A percentile compares a stretch with the other conserved stretches of the same genome.
These are phyloP conservation scores for Lethenteron camtschaticum DNA, from an alignment of 2,113 vertebrate species.

Conservation along the genomic window DNA sequence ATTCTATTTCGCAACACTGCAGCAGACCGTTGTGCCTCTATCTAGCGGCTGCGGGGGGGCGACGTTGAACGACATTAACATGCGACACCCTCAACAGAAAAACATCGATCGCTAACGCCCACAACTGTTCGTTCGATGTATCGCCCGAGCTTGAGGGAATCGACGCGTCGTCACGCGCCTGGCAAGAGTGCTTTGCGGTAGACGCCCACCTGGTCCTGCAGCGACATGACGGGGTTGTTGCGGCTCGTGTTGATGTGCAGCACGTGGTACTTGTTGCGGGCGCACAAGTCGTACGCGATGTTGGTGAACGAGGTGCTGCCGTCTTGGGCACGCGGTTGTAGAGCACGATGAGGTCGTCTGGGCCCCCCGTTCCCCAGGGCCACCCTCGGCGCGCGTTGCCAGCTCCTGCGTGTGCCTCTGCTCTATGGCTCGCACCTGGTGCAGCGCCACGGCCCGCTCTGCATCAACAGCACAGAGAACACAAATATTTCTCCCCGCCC, in stretches of 20 bases:
- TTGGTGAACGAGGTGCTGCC: slow-evolving; percentile 97
- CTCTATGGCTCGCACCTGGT: slow-evolving; percentile 62
- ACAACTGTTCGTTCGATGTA: too few relatives aligned
- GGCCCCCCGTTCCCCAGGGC: background rate
- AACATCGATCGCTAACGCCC: too few relatives aligned
- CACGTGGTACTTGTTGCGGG: slow-evolving; percentile 79
- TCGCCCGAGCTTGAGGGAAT: too few relatives aligned
- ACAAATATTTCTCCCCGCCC: too few relatives aligned
- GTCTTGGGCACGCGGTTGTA: slow-evolving; percentile 97
- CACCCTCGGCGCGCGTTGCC: too few relatives aligned
- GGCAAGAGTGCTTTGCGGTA: too few relatives aligned
- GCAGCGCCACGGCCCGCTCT: slow-evolving; percentile 67
- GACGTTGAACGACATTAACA: too few relatives aligned
- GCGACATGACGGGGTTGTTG: slow-evolving; percentile 98
- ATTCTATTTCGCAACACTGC: too few relatives aligned
- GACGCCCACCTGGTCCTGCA: slow-evolving; percentile 75
- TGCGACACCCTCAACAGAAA: too few relatives aligned
- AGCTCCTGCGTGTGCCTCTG: slow-evolving; percentile 28
- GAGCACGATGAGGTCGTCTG: slow-evolving; percentile 37
- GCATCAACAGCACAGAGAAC: background rate
- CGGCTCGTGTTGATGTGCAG: slow-evolving; percentile 98
- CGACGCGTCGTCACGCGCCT: too few relatives aligned
- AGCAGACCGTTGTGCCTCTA: too few relatives aligned
- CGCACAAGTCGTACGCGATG: slow-evolving; percentile 47
- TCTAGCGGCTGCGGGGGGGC: too few relatives aligned